A percentile compares a stretch with the other conserved stretches of the same genome.
Evolutionary conservation across 2,888 invertebrate species (phyloP).

Genomic region (Pimpla rufipes): DNA sequence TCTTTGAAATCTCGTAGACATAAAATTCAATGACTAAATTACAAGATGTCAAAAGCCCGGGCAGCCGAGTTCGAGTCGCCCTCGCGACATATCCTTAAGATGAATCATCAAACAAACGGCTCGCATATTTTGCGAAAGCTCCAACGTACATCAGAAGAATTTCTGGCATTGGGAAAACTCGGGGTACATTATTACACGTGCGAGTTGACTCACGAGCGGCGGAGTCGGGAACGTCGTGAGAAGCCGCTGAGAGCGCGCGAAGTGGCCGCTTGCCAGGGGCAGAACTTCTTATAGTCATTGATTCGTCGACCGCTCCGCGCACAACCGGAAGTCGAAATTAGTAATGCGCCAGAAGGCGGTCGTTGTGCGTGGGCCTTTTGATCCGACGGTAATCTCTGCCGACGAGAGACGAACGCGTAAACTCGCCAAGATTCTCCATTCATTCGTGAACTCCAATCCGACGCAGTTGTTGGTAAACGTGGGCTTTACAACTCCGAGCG

Average conservation of each 20-base stretch:
- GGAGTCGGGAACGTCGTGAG: constrained; percentile 15
- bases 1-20: too few species aligned
- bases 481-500: not conserved
- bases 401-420: not conserved
- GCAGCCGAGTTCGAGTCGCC: too few species aligned
- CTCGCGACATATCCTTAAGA: not conserved
- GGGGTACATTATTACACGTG: constrained; percentile 11
- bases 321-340: constrained; percentile 49
- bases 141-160: constrained; percentile 30
- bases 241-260: not conserved
- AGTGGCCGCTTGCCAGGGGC: constrained; percentile 58
- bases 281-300: constrained; percentile 45
- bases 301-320: constrained; percentile 37
- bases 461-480: not conserved
- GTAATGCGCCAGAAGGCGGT: constrained; percentile 9
- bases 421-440: constrained; percentile 18
- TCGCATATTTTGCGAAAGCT: constrained; percentile 7
- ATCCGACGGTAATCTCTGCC: constrained; percentile 9
- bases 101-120: constrained; percentile 43
- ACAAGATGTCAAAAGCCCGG: too few species aligned
- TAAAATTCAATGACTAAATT: too few species aligned
- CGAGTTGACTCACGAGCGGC: constrained; percentile 40
- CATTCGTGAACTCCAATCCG: not conserved
- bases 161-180: constrained; percentile 38
- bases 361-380: constrained; percentile 13